Evolutionary conservation across 2,797 vertebrate genomes (phyloP).

Genomic region (Danio tinwini): DNA sequence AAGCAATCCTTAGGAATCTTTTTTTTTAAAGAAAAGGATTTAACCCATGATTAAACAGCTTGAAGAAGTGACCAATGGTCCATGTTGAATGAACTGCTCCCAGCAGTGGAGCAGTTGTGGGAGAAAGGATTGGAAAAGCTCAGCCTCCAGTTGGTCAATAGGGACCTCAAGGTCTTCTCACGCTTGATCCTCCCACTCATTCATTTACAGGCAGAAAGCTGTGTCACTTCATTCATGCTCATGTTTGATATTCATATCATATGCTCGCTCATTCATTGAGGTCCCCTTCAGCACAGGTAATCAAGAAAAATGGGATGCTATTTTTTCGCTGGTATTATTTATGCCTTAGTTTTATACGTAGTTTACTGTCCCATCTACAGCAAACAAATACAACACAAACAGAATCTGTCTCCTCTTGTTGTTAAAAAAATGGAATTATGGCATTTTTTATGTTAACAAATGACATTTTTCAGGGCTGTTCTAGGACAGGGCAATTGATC

Average conservation of each 20-base stretch:
- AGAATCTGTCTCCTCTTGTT: slow-evolving; percentile 19
- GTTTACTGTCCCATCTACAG: neutral
- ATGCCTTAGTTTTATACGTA: slow-evolving; percentile 44
- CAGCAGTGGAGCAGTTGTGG: slow-evolving; percentile 28
- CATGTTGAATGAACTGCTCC: slow-evolving; percentile 10
- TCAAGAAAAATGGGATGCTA: slow-evolving; percentile 36
- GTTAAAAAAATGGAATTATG: neutral
- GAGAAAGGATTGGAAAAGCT: slow-evolving; percentile 26
- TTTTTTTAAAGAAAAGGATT: neutral
- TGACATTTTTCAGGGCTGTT: neutral
- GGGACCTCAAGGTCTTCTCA: slow-evolving; percentile 25
- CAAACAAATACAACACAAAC: slow-evolving; percentile 40
- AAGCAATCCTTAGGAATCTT: neutral
- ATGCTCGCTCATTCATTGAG: neutral
- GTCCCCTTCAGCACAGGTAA: slow-evolving; percentile 1
- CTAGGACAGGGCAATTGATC: neutral
- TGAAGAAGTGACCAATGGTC: slow-evolving; percentile 7
- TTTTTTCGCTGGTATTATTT: slow-evolving; percentile 51
- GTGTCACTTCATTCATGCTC: slow-evolving; percentile 27
- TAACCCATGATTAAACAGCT: neutral
- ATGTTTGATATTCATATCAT: slow-evolving; percentile 32
- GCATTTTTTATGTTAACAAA: neutral
- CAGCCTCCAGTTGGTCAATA: slow-evolving; percentile 41
- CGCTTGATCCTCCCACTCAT: slow-evolving; percentile 23
- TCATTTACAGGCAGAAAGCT: slow-evolving; percentile 28